Evolutionary conservation across 2,797 vertebrate species (phyloP).

Genomic region (Antennarius maculatus): DNA sequence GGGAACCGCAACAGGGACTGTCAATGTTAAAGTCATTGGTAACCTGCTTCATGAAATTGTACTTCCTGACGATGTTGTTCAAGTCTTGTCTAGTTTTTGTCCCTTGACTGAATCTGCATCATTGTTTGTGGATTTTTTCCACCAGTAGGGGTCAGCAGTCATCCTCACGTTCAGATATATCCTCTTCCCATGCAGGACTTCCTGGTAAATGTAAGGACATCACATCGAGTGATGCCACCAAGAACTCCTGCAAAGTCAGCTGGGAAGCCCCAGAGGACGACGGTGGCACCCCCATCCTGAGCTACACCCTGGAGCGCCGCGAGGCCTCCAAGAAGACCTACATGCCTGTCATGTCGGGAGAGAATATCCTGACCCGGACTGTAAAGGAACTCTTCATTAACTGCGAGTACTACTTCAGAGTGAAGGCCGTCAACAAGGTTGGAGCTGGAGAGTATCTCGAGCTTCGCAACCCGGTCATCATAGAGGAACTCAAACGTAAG

Average conservation of each 20-base stretch:
- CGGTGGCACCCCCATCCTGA: slow-evolving; percentile 91
- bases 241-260: slow-evolving; percentile 91
- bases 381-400: slow-evolving; percentile 95
- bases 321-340: slow-evolving; percentile 95
- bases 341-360: slow-evolving; percentile 91
- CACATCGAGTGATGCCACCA: slow-evolving; percentile 89
- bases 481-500: slow-evolving; percentile 95
- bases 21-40: slow-evolving; percentile 98
- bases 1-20: slow-evolving; percentile 88
- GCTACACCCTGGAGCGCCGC: slow-evolving; percentile 94
- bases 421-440: slow-evolving; percentile 97
- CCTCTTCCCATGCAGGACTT: slow-evolving; percentile 79
- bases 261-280: slow-evolving; percentile 96
- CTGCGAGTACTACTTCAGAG: slow-evolving; percentile 96
- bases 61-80: neutral
- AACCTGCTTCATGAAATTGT: slow-evolving; percentile 36
- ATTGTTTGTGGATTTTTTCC: neutral
- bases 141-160: neutral
- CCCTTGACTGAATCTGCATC: no score
- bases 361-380: slow-evolving; percentile 86
- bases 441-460: slow-evolving; percentile 93
- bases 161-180: neutral
- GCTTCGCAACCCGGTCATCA: slow-evolving; percentile 91
- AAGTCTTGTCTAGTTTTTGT: no score
- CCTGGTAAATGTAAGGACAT: slow-evolving; percentile 95